Conservation (phyloP, 2,113 vertebrate species). For the Myxocyprinus asiaticus region DNA sequence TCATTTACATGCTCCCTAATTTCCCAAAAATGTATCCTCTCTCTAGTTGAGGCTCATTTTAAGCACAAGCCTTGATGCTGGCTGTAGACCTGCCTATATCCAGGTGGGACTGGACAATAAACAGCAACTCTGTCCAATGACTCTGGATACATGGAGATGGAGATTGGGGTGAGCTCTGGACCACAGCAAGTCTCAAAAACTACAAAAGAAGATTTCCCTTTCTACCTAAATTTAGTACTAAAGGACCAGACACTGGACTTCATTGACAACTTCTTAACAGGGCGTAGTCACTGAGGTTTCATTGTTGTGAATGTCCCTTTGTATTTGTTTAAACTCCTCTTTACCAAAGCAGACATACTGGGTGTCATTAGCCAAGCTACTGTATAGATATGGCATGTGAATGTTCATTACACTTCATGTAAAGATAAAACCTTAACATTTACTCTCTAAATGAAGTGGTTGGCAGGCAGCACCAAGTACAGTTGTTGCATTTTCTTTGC, state of each 20-base stretch:
- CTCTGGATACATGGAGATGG: background rate
- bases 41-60: constrained; percentile 95
- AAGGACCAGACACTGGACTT: background rate
- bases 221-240: background rate
- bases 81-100: background rate
- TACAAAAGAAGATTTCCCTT: background rate
- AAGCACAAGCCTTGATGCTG: constrained; percentile 92
- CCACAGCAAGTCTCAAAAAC: background rate
- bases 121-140: background rate
- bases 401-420: constrained; percentile 6
- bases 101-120: background rate
- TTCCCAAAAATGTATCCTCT: background rate
- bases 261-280: background rate
- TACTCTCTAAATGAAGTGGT: background rate
- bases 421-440: background rate
- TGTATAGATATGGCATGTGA: constrained; percentile 32
- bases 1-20: background rate
- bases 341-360: constrained; percentile 13
- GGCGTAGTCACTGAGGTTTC: background rate
- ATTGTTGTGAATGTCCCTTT: background rate
- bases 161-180: background rate
- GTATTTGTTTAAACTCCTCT: background rate
- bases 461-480: background rate
- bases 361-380: background rate
- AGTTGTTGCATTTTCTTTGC: too few species aligned